A percentile compares a stretch with the other conserved stretches of the same genome.
Evolutionary conservation across 2,888 invertebrate species (phyloP).

Genomic region (Rhagium mordax): DNA sequence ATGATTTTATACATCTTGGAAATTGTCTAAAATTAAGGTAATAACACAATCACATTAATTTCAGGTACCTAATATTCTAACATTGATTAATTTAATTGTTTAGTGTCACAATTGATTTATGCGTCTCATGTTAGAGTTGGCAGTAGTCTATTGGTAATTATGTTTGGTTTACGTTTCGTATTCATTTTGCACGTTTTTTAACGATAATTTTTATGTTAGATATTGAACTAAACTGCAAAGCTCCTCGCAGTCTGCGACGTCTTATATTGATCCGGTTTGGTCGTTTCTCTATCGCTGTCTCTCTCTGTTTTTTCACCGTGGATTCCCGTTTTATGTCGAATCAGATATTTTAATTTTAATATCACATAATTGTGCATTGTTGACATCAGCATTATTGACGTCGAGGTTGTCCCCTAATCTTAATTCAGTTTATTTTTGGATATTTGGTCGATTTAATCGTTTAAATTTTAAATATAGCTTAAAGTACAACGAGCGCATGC

Average conservation of each 20-base stretch:
- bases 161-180: constrained; percentile 7
- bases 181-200: constrained; percentile 20
- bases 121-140: neutral
- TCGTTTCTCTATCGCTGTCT: neutral
- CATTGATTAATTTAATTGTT: constrained; percentile 7
- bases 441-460: neutral
- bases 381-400: neutral
- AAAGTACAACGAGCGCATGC: neutral
- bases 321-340: neutral
- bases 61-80: constrained; percentile 17
- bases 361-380: neutral
- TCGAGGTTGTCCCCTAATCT: neutral
- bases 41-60: constrained; percentile 26
- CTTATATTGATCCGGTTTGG: constrained; percentile 24
- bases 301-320: neutral
- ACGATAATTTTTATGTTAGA: neutral
- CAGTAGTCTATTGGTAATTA: neutral
- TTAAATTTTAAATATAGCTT: neutral
- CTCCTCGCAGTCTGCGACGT: constrained; percentile 12
- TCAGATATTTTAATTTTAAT: neutral
- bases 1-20: constrained; percentile 52
- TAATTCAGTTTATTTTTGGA: neutral
- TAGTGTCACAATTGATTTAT: constrained; percentile 7
- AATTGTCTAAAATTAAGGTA: constrained; percentile 27
- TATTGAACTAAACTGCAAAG: constrained; percentile 19